Evolutionary conservation across 2,888 invertebrate genomes (phyloP).

Genomic region (Halictus ligatus): DNA sequence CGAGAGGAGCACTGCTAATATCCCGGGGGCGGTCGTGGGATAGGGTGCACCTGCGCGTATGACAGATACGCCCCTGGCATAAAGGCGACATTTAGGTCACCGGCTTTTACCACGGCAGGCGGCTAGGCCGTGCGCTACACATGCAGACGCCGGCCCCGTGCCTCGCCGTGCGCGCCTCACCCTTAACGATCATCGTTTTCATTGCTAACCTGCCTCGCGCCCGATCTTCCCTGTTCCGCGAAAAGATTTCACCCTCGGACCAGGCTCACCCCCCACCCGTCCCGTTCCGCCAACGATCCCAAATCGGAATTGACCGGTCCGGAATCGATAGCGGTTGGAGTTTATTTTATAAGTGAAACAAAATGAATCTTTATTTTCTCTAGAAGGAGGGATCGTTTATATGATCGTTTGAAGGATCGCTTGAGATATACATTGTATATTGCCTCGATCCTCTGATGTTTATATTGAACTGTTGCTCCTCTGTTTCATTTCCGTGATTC

Average conservation of each 20-base stretch:
- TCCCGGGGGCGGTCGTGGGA: constrained; percentile 70
- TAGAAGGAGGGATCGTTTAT: no score
- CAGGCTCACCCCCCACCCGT: not conserved
- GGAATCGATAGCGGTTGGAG: not conserved
- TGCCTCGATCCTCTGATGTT: no score
- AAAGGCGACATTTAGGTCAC: constrained; percentile 73
- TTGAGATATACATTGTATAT: no score
- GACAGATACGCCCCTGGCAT: constrained; percentile 74
- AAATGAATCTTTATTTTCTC: no score
- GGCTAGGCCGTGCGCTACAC: constrained; percentile 34
- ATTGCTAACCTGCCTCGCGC: constrained; percentile 26
- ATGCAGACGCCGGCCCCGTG: constrained; percentile 41
- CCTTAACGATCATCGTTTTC: constrained; percentile 51
- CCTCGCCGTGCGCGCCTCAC: not conserved
- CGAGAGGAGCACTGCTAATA: constrained; percentile 66
- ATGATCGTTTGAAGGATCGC: no score
- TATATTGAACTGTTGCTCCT: no score
- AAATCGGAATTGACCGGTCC: not conserved
- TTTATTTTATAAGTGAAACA: no score
- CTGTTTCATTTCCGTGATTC: no score
- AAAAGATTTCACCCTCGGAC: not conserved
- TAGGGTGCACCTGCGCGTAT: constrained; percentile 71
- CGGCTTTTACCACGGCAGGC: constrained; percentile 67
- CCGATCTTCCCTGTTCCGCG: not conserved
- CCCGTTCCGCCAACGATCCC: not conserved